Evolutionary conservation across 2,888 invertebrate genomes (phyloP).

Genomic region (Seira sanloemensis): DNA sequence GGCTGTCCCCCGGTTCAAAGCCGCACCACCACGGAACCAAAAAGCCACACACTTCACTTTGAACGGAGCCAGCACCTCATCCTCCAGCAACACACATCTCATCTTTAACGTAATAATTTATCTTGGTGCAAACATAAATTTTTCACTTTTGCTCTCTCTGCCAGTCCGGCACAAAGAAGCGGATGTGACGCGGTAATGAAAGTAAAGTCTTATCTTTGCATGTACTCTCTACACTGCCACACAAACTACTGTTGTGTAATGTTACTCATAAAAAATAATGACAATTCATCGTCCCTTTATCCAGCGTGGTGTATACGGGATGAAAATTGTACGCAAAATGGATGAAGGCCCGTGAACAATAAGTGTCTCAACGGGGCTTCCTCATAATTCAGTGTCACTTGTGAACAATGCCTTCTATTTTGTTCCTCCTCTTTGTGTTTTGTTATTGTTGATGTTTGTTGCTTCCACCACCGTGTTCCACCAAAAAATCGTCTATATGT

Average conservation of each 20-base stretch:
- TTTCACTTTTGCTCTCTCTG: neutral
- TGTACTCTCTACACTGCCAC: neutral
- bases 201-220: constrained; percentile 23
- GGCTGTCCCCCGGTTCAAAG: no score
- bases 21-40: no score
- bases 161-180: constrained; percentile 15
- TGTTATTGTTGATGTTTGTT: constrained; percentile 49
- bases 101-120: no score
- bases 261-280: constrained; percentile 31
- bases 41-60: no score
- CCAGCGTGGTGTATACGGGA: constrained; percentile 18
- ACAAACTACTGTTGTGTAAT: constrained; percentile 7
- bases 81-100: no score
- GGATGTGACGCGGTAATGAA: constrained; percentile 57
- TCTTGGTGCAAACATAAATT: no score
- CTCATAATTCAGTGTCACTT: constrained; percentile 69
- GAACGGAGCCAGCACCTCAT: no score
- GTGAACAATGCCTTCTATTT: constrained; percentile 58
- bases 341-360: constrained; percentile 64
- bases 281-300: neutral
- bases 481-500: no score
- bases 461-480: no score
- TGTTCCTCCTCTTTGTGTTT: constrained; percentile 48
- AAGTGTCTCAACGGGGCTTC: constrained; percentile 55
- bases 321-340: constrained; percentile 38